These are phyloP conservation scores for Oedothorax gibbosus DNA, from an alignment of 1,140 invertebrate genomes.

Conservation along the genomic window DNA sequence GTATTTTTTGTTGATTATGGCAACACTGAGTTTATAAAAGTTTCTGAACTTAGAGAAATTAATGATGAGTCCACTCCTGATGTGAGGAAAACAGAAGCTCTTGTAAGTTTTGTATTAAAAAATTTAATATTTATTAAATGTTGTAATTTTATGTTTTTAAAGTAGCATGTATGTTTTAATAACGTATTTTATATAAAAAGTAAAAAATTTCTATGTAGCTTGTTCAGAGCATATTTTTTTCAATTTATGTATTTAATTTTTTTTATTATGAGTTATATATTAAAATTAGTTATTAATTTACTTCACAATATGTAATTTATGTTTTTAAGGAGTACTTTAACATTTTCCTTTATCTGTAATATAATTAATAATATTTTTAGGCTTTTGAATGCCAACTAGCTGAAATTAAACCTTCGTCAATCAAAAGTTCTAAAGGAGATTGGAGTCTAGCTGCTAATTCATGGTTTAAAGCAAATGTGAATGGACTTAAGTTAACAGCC, in stretches of 20 bases:
- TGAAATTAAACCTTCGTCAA: conserved; percentile 50
- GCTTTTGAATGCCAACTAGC: conserved; percentile 63
- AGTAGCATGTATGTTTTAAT: background rate
- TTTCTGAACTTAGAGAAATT: conserved; percentile 61
- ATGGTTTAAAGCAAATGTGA: conserved; percentile 69
- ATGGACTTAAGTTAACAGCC: background rate
- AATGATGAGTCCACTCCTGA: conserved; percentile 42
- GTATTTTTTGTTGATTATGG: conserved; percentile 86
- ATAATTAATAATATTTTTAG: conserved; percentile 11
- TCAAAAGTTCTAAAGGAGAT: conserved; percentile 71
- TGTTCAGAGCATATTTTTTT: background rate
- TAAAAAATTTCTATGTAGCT: background rate
- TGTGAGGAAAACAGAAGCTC: conserved; percentile 64
- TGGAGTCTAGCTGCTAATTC: conserved; percentile 75
- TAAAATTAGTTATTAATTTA: too few relatives aligned
- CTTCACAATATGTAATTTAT: background rate
- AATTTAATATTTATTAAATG: too few relatives aligned
- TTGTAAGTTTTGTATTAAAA: conserved; percentile 24
- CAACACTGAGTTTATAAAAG: conserved; percentile 68
- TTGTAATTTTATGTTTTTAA: background rate
- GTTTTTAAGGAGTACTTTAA: background rate
- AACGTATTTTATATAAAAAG: background rate
- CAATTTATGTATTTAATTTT: background rate
- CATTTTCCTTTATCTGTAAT: background rate
- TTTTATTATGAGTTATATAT: background rate